A percentile compares a stretch with the other conserved stretches of the same genome.
phyloP scores from a whole-genome alignment of 2,888 invertebrate species.

The Pegoplata infirma region DNA sequence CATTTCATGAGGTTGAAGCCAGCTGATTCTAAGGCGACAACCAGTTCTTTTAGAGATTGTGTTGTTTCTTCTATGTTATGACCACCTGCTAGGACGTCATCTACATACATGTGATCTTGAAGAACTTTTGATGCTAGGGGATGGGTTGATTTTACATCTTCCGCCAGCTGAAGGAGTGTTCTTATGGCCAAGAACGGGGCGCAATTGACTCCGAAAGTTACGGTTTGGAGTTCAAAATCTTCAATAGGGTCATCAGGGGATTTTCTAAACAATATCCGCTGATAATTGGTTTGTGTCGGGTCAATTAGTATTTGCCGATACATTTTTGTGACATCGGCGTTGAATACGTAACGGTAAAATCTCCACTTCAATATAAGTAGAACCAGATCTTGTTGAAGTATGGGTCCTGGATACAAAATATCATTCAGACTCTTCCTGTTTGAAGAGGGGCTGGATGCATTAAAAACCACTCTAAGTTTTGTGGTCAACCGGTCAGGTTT shows the following conservation, averaged over 20 bases:
- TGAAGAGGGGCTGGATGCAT: neutral
- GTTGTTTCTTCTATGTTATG: neutral
- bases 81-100: neutral
- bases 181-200: neutral
- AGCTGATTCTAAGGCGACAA: neutral
- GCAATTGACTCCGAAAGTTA: too few relatives aligned
- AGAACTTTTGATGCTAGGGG: neutral
- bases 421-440: neutral
- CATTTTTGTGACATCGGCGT: neutral
- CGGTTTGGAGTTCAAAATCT: too few relatives aligned
- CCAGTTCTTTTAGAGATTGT: neutral
- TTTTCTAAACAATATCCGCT: neutral
- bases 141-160: too few relatives aligned
- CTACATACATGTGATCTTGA: neutral
- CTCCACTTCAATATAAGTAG: neutral
- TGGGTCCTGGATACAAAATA: neutral
- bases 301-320: neutral
- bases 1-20: constrained; percentile 7
- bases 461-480: too few relatives aligned
- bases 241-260: too few relatives aligned
- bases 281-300: neutral
- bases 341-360: neutral
- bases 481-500: too few relatives aligned
- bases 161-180: neutral
- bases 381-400: too few relatives aligned